These are phyloP conservation scores for Channa maculata DNA, from an alignment of 2,113 vertebrate genomes.

Conservation along the genomic window DNA sequence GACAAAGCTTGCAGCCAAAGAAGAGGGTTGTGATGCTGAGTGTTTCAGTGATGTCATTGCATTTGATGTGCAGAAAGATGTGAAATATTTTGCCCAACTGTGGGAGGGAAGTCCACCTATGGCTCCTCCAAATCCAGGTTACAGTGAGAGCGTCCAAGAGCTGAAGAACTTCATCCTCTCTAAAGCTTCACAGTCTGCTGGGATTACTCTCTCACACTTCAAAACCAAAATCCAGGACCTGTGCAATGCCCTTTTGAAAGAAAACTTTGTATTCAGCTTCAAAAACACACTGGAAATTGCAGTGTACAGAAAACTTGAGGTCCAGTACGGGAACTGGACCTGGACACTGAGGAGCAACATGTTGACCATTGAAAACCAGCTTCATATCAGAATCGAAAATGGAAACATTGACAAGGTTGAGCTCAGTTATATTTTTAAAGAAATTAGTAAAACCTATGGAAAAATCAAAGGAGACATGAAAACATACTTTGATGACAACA, in stretches of 20 bases:
- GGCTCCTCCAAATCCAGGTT: slow-evolving; percentile 68
- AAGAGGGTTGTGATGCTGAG: slow-evolving; percentile 31
- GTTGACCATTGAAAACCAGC: slow-evolving; percentile 42
- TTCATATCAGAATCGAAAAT: slow-evolving; percentile 33
- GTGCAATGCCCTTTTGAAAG: slow-evolving; percentile 40
- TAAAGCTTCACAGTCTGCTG: slow-evolving; percentile 32
- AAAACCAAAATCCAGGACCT: slow-evolving; percentile 37
- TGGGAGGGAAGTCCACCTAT: slow-evolving; percentile 70
- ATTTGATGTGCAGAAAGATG: slow-evolving; percentile 57
- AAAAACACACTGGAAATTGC: slow-evolving; percentile 54
- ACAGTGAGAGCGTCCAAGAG: slow-evolving; percentile 55
- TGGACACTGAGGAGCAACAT: slow-evolving; percentile 52
- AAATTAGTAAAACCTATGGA: slow-evolving; percentile 10
- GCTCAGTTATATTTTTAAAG: neutral
- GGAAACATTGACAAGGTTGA: neutral
- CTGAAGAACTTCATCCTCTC: slow-evolving; percentile 55
- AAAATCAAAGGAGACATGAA: neutral
- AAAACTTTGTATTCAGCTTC: slow-evolving; percentile 63
- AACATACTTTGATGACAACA: slow-evolving; percentile 22
- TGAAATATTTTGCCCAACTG: slow-evolving; percentile 63
- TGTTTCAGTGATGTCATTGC: slow-evolving; percentile 49
- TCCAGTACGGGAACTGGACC: slow-evolving; percentile 43
- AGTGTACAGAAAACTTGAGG: slow-evolving; percentile 54
- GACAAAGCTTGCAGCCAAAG: slow-evolving; percentile 50
- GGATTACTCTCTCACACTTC: slow-evolving; percentile 37